Base-by-base conservation (phyloP, 2,888 invertebrate genomes). In the Drosophila engyochracea region DNA sequence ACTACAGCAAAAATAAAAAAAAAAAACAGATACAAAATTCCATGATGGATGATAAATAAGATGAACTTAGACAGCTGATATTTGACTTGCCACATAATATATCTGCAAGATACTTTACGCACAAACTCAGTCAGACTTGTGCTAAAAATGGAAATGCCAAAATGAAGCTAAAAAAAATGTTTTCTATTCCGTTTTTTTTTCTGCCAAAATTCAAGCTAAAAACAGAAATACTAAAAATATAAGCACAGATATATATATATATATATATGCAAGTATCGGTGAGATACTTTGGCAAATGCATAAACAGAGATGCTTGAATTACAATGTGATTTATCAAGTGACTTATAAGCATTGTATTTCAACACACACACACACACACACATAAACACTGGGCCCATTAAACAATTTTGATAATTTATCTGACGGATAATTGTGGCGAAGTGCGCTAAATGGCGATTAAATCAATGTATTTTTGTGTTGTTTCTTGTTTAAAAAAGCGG, bases 381-480 rank as follows among this genome's bases (percentile, higher is more conserved):
- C 30, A 10, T 59, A 52, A 52, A 59, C 70, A 78, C 37, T 63
- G 63, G 66, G 53, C 66, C 70, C 57, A 79, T 79, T 79, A 61
- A 76, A 67, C 69, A 79, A 76, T 79, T 76, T 76, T 47, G 61
- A 70, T 79, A 82, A 82, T 85, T 84, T 86, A 86, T 86, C 74
- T 76, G 84, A 81, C 82, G 81, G 71, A 74, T 84, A 75, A 85
- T 82, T 80, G 77, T 57, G 51, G 65, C 52, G 65, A 64, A 68
- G 68, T 62, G 74, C 61, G 66, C 72, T 76, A 49, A 69, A 64
- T 62, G 69, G 28, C 64, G 79, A 65, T 79, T 83, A 82, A 73
- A 80, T 75, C 65, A 70, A 78, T 72, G 73, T 74, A 75, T 76
- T 53, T 76, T 53, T 76, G 53, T 69, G 53, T 57, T 39, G 16